Base-by-base conservation (phyloP, 2,888 invertebrate genomes). In the Coecobrya sp. region DNA sequence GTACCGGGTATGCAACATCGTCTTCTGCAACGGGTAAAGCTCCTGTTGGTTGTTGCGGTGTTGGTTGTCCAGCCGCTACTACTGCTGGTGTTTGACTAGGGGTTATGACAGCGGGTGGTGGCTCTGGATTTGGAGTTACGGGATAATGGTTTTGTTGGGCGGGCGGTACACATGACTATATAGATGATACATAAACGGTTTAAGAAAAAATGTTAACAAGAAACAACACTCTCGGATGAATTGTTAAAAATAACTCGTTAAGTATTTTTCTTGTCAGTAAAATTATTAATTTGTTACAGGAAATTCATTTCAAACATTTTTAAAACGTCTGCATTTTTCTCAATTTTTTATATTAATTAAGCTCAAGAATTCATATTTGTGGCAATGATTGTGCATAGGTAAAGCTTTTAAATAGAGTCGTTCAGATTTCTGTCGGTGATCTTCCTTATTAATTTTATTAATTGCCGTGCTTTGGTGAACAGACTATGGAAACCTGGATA, bases 1-100 rank as follows among this genome's bases (percentile, higher is more conserved):
- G 86, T 92, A 92, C 92, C 92, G 92, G 68, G 55, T 73, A 92
- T 68, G 89, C 82, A 82, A 89, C 89, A 59, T 92, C 92, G 19
- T 92, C 92, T 79, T 92, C 92, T 13, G 59, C 59, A 27, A 79
- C 42, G 59, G 89, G 89, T 70, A 92, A 89, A 86, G 89, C 89
- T 89, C 92, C 92, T 22, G 55, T 55, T 55, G 79, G 82, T 27
- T 59, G 82, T 11, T 30, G 82, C 11, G 25, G 52, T 25, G 27
- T 36, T 16, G 82, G 82, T 68, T 85, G 85, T 68, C 85, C 85
- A 65, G 27, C 68, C n/a, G 62, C 79, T 30, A 30, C 73, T 62
- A 36, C 76, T 52, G 59, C 73, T 49, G 49, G 49, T 52, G 68
- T 36, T 62, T 91, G 91, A 55, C 81, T 86, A 70, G 91, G 91